Base-by-base conservation (phyloP, 1,140 invertebrate species). In the Ericerus pela region DNA sequence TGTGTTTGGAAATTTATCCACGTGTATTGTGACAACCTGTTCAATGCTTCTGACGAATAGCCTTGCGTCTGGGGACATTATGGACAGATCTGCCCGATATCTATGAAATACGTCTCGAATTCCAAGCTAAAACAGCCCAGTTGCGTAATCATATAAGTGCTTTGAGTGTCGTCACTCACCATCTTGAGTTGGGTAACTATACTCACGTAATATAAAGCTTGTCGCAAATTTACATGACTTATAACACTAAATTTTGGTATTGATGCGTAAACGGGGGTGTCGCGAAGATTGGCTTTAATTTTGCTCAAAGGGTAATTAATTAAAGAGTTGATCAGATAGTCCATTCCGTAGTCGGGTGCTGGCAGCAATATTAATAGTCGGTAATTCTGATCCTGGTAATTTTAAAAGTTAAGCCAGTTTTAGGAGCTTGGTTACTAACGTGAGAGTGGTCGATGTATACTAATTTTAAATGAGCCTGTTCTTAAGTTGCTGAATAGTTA, bases 31-130 rank as follows among this genome's bases (percentile, higher is more conserved):
- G 51, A 88, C 82, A 20, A 81, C 80, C 69, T 88, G 84, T 67
- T 88, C 84, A 58, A 87, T 79, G 64, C 84, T 84, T 54, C 82
- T 78, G 11, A 84, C 84, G 62, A 84, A 87, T 30, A 87, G 75
- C 24, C 79, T 77, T 11, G 75, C 67, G 58, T 84, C 80, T 5
- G 73, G 68, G 22, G 84, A 85, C 84, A 88, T 85, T 24, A 76
- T 76, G 8, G 77, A 76, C 61, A 88, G 79, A 67, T 88, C 81
- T 1, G 80, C 77, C 51, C 79, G 75, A 56, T 79, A 74, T 1
- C 84, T 83, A 64, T 88, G 82, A 62, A 88, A 88, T 20, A 85
- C 79, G 62, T 82, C 79, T 47, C 71, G 71, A 52, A 86, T 79
- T 14, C 84, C 82, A 43, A 86, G 62, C 84, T 88, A 66, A 51